A percentile compares a stretch with the other conserved stretches of the same genome.
Conservation (phyloP, 2,888 invertebrate species). For the Phengaris arion region DNA sequence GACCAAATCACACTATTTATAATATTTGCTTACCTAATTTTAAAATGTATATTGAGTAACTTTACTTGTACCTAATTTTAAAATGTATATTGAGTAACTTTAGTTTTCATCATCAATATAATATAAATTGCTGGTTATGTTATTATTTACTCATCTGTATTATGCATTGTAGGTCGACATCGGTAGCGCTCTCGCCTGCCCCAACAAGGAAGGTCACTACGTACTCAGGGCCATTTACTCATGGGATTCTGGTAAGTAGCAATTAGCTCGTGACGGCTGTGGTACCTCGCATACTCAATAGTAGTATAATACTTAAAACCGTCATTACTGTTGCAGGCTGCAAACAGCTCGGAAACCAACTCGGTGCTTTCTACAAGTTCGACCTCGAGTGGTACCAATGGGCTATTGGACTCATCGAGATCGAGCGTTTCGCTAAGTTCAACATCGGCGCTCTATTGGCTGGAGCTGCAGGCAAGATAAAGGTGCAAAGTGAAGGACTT, state of each 20-base stretch:
- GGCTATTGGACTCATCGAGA: constrained; percentile 62
- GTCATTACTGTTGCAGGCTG: constrained; percentile 8
- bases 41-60: too few relatives aligned
- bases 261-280: not conserved
- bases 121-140: not conserved
- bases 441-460: constrained; percentile 39
- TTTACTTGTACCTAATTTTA: too few relatives aligned
- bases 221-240: constrained; percentile 87
- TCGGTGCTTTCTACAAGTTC: constrained; percentile 79
- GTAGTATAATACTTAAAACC: not conserved
- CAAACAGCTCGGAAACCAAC: constrained; percentile 68
- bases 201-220: constrained; percentile 83
- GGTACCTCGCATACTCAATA: constrained; percentile 8
- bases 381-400: constrained; percentile 79
- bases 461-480: not conserved
- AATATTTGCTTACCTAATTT: too few relatives aligned
- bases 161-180: constrained; percentile 77
- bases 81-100: too few relatives aligned
- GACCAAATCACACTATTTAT: too few relatives aligned
- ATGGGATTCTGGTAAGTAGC: constrained; percentile 82
- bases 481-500: constrained; percentile 10
- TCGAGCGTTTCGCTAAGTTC: constrained; percentile 55
- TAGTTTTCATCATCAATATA: not conserved
- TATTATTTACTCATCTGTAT: not conserved
- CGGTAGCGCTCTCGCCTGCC: constrained; percentile 90